Conservation (phyloP, 2,888 invertebrate species). For the Branchellion lobata region DNA sequence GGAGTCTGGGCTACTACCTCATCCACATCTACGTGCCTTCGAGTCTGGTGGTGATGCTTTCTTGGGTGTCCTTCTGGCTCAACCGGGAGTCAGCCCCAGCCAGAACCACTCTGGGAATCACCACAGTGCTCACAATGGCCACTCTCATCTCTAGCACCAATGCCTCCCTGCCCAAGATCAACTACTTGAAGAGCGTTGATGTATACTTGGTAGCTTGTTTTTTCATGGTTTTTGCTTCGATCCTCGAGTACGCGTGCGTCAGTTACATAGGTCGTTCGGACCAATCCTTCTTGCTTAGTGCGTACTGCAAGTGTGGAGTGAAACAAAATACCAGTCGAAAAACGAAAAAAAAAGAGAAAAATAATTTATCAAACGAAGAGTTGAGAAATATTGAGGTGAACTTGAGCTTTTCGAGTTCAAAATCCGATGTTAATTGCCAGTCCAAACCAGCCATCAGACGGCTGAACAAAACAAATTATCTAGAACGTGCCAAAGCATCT, state of each 20-base stretch:
- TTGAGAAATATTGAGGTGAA: too few relatives aligned
- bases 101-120: conserved; percentile 59
- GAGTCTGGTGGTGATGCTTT: conserved; percentile 64
- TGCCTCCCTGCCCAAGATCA: conserved; percentile 60
- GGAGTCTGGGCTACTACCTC: conserved; percentile 76
- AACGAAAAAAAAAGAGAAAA: background rate
- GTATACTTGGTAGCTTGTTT: conserved; percentile 95
- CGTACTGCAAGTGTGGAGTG: background rate
- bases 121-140: conserved; percentile 62
- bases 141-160: conserved; percentile 62
- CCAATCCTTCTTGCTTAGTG: background rate
- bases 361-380: background rate
- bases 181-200: conserved; percentile 71
- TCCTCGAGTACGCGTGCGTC: conserved; percentile 95
- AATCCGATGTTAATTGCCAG: background rate
- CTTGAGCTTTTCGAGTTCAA: background rate
- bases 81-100: conserved; percentile 61
- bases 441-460: background rate
- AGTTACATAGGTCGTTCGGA: conserved; percentile 73
- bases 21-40: conserved; percentile 67
- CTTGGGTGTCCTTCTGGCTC: conserved; percentile 72
- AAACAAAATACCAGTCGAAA: background rate
- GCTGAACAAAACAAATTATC: background rate
- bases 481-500: background rate
- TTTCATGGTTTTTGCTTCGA: conserved; percentile 97